These are phyloP conservation scores for Spondyliosoma cantharus DNA, from an alignment of 2,797 vertebrate species.

Conservation along the genomic window DNA sequence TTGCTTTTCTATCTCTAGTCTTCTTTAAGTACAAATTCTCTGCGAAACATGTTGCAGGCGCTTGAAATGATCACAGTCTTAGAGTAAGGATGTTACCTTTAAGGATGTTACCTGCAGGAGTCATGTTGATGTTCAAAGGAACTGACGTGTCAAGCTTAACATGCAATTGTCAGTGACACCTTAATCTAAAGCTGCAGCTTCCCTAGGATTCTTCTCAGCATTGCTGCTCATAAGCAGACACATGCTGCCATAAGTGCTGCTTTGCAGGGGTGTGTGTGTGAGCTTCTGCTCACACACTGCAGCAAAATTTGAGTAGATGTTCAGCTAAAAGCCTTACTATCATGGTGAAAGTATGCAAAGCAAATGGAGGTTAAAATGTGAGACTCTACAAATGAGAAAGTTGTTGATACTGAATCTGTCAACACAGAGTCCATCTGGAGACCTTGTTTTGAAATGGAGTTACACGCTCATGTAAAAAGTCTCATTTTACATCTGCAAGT, in stretches of 20 bases:
- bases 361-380: conserved; percentile 47
- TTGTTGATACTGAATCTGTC: conserved; percentile 65
- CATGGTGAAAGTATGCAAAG: conserved; percentile 63
- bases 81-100: conserved; percentile 17
- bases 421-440: conserved; percentile 51
- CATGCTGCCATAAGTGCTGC: conserved; percentile 31
- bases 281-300: conserved; percentile 43
- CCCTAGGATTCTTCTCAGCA: conserved; percentile 29
- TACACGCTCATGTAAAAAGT: conserved; percentile 55
- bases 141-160: conserved; percentile 63
- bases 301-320: conserved; percentile 48
- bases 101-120: conserved; percentile 8
- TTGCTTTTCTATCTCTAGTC: conserved; percentile 18
- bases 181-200: conserved; percentile 71
- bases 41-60: background rate
- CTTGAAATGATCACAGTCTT: conserved; percentile 6
- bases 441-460: conserved; percentile 52
- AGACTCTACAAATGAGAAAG: conserved; percentile 40
- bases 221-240: conserved; percentile 41
- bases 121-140: conserved; percentile 58
- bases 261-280: conserved; percentile 28
- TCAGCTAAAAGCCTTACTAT: conserved; percentile 55
- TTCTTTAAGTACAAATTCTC: conserved; percentile 22
- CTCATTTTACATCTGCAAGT: conserved; percentile 58
- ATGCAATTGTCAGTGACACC: conserved; percentile 54